Conservation (phyloP, 2,113 vertebrate species). For the Aspiorhynchus laticeps region DNA sequence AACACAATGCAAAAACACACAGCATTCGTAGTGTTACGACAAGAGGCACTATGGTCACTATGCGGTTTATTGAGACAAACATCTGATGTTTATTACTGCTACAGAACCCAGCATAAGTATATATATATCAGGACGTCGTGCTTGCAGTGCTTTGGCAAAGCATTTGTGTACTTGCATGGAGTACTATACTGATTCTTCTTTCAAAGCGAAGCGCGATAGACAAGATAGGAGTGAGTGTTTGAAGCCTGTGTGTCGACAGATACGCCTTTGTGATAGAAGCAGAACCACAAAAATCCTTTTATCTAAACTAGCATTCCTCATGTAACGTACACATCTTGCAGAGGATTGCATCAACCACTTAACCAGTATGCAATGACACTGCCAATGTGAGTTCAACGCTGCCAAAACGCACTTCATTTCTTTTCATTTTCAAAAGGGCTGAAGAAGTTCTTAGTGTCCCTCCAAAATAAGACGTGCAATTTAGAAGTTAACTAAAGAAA, state of each 20-base stretch:
- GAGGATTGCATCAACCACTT: conserved; percentile 41
- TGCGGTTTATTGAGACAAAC: not conserved
- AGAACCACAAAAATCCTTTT: conserved; percentile 12
- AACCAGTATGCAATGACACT: conserved; percentile 55
- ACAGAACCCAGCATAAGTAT: not conserved
- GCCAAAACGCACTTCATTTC: conserved; percentile 24
- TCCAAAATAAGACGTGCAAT: not conserved
- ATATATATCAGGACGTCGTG: not conserved
- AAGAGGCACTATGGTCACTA: not conserved
- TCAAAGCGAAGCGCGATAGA: conserved; percentile 63
- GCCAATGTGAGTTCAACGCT: conserved; percentile 48
- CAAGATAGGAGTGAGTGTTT: conserved; percentile 13
- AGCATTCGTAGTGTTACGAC: not conserved
- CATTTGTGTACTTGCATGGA: conserved; percentile 2
- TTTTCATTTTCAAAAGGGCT: conserved; percentile 40
- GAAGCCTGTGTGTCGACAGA: not conserved
- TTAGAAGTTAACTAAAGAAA: not conserved
- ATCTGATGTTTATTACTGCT: not conserved
- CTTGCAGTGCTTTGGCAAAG: not conserved
- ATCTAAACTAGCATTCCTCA: conserved; percentile 27
- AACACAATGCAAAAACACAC: not conserved
- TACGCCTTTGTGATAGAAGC: not conserved
- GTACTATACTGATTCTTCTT: conserved; percentile 60
- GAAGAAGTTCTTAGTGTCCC: not conserved
- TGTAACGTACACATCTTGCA: conserved; percentile 39